Base-by-base conservation (phyloP, 2,888 invertebrate species). In the Dynastes tityus region DNA sequence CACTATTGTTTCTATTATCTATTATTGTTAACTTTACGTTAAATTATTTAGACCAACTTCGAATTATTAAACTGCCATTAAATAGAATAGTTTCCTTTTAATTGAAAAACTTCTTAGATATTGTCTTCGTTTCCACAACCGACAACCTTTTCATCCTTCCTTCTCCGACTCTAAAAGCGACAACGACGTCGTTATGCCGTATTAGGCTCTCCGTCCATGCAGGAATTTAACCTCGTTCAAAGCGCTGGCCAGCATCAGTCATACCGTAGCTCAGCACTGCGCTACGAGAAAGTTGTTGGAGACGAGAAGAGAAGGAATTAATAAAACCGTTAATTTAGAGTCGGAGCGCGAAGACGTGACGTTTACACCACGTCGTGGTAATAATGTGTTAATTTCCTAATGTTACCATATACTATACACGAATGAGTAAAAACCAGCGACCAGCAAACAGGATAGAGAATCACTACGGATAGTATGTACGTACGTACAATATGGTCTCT, bases 331-430 rank as follows among this genome's bases (percentile, higher is more conserved):
- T 71, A 71, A 71, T 71, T 71, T 71, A 58, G 37, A 37, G 37
- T 16, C 55, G 22, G n/a, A 58, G 22, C n/a, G 65, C 40, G 22
- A 51, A 49, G 68, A 71, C 71, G 55, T 71, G 71, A 40, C 58
- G n/a, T 32, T 58, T 58, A 58, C 55, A 53, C 55, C 16, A 40
- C 71, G 55, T 22, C 37, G 40, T 53, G n/a, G 71, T 32, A 71
- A 71, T 71, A 71, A 71, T 71, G 71, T 71, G 71, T 71, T 71
- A 71, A 71, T 71, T 55, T 55, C 55, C 71, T 71, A 71, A 71
- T 37, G 71, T 71, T 71, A 71, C 71, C 71, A 71, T 71, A 71
- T 53, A 37, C 32, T 37, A 71, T 40, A 22, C 32, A 16, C 8
- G 37, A 40, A 29, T 6, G 70, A 70, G 22, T 8, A 67, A 67